A percentile compares a stretch with the other conserved stretches of the same genome.
Evolutionary conservation across 1,140 invertebrate genomes (phyloP).

Genomic region (Zaprionus ghesquierei): DNA sequence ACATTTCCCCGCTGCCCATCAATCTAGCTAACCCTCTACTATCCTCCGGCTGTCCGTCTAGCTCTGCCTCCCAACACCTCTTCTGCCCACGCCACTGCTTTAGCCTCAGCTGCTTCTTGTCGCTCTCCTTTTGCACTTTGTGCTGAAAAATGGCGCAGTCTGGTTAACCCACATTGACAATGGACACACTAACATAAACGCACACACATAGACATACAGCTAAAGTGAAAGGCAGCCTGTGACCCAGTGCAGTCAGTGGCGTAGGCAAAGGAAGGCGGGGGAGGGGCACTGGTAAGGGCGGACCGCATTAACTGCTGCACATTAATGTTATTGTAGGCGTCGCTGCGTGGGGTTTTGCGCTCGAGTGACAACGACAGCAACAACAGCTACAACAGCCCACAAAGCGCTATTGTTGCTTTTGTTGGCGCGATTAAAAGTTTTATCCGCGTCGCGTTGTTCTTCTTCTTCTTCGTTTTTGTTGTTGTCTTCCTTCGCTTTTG

Average conservation of each 20-base stretch:
- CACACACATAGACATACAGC: slow-evolving; percentile 1
- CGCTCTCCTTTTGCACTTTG: slow-evolving; percentile 6
- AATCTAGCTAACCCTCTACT: neutral
- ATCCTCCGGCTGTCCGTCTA: neutral
- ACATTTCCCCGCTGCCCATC: neutral
- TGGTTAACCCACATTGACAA: slow-evolving; percentile 78
- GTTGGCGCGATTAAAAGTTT: slow-evolving; percentile 78
- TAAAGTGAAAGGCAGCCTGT: slow-evolving; percentile 50
- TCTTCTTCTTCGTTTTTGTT: slow-evolving; percentile 8
- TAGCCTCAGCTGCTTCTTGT: neutral
- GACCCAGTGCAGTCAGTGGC: slow-evolving; percentile 15
- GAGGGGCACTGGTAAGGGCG: neutral
- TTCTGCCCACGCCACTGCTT: neutral
- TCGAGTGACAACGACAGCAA: slow-evolving; percentile 48
- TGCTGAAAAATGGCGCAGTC: slow-evolving; percentile 56
- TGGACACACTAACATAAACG: slow-evolving; percentile 27
- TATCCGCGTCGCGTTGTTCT: slow-evolving; percentile 36
- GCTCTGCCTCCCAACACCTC: neutral
- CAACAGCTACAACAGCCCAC: slow-evolving; percentile 17
- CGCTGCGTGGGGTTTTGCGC: slow-evolving; percentile 59
- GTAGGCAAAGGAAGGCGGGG: neutral
- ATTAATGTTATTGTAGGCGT: slow-evolving; percentile 77
- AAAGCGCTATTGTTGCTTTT: slow-evolving; percentile 67
- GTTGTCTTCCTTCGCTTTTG: slow-evolving; percentile 67
- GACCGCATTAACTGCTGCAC: slow-evolving; percentile 71